phyloP scores from a whole-genome alignment of 2,797 vertebrate species.

The Rhynchotus rufescens region DNA sequence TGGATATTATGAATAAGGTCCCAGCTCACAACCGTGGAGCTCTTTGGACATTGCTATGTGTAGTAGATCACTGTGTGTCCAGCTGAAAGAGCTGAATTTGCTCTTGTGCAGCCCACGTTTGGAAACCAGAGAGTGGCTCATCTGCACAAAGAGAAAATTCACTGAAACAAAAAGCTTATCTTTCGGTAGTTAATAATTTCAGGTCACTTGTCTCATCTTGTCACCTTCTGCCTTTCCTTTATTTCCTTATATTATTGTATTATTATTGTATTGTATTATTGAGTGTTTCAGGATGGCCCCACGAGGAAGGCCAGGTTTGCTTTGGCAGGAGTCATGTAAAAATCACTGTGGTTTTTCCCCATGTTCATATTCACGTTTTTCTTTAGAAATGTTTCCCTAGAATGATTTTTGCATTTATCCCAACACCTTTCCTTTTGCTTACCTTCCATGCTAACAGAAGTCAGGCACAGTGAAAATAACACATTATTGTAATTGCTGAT shows the following conservation, averaged over 20 bases:
- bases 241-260: background rate
- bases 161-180: background rate
- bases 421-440: background rate
- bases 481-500: slow-evolving; percentile 18
- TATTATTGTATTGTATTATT: no score
- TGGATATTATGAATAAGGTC: accelerated
- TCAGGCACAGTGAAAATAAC: background rate
- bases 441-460: background rate
- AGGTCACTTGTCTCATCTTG: background rate
- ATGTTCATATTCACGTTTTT: background rate
- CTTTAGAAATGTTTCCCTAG: background rate
- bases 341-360: background rate
- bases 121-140: background rate
- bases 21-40: background rate
- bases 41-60: background rate
- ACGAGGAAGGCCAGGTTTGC: background rate
- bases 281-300: background rate
- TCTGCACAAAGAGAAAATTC: background rate
- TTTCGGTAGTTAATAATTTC: background rate
- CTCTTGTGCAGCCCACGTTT: background rate
- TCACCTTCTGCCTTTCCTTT: background rate
- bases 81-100: background rate
- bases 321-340: background rate
- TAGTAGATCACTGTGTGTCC: background rate
- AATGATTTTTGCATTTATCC: background rate